A percentile compares a stretch with the other conserved stretches of the same genome.
phyloP scores from a whole-genome alignment of 1,140 invertebrate species.

The Cephus cinctus region DNA sequence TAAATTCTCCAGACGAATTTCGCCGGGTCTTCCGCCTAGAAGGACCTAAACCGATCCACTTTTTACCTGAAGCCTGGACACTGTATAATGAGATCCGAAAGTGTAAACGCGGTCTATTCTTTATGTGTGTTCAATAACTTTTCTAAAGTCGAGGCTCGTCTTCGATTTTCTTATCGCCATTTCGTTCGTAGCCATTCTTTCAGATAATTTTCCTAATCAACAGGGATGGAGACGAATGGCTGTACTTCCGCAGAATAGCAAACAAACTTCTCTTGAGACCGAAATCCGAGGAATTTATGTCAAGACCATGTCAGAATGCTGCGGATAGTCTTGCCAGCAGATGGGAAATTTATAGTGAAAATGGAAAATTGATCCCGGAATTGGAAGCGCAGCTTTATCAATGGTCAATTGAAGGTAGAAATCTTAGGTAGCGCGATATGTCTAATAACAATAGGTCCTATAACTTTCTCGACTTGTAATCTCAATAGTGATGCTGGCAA shows the following conservation, averaged over 20 bases:
- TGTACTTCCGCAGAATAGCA: conserved; percentile 64
- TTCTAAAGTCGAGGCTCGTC: neutral
- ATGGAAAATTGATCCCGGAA: conserved; percentile 38
- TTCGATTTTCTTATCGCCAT: neutral
- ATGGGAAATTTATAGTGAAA: conserved; percentile 47
- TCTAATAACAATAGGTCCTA: no score
- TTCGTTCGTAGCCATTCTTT: neutral
- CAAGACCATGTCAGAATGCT: conserved; percentile 54
- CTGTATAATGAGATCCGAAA: conserved; percentile 73
- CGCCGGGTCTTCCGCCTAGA: conserved; percentile 72
- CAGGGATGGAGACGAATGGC: conserved; percentile 80
- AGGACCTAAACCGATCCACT: conserved; percentile 75
- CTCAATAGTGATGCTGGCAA: conserved; percentile 71
- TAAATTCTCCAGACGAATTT: conserved; percentile 69
- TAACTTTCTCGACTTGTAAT: no score
- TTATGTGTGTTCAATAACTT: conserved; percentile 67
- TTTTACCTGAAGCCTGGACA: conserved; percentile 79
- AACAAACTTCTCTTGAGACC: conserved; percentile 71
- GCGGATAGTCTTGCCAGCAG: conserved; percentile 49
- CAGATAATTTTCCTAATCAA: neutral
- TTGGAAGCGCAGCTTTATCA: conserved; percentile 71
- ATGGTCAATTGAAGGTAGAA: conserved; percentile 73
- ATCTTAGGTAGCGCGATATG: no score
- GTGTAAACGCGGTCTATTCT: conserved; percentile 76
- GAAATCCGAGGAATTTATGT: conserved; percentile 50